These are phyloP conservation scores for Eulithis testata DNA, from an alignment of 2,888 invertebrate species.

Conservation along the genomic window DNA sequence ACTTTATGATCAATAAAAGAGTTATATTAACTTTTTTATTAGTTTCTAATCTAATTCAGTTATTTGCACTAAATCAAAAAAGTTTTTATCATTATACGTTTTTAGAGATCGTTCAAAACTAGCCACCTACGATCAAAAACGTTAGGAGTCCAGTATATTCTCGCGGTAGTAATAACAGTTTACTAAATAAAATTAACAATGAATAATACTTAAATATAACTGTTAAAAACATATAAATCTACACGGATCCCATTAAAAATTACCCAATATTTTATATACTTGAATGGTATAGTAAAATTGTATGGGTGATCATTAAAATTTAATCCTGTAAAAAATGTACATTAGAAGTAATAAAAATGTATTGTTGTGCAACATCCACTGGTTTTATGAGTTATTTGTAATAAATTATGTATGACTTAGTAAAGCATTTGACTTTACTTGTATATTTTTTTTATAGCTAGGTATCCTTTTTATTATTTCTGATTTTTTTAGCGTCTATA, in stretches of 20 bases:
- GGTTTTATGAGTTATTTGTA: constrained; percentile 75
- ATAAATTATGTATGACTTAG: constrained; percentile 57
- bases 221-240: constrained; percentile 59
- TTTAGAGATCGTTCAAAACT: neutral
- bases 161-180: constrained; percentile 32
- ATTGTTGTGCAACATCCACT: constrained; percentile 57
- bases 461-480: too few species aligned
- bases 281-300: constrained; percentile 47
- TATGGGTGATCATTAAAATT: constrained; percentile 70
- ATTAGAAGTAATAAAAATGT: constrained; percentile 49
- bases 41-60: constrained; percentile 22
- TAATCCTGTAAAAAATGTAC: constrained; percentile 74
- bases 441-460: neutral
- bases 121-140: constrained; percentile 23
- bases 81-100: neutral
- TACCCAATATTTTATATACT: constrained; percentile 64
- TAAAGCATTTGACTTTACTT: constrained; percentile 8
- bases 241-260: constrained; percentile 65
- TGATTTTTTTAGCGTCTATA: too few species aligned
- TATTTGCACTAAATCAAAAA: constrained; percentile 30
- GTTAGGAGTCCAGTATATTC: constrained; percentile 17
- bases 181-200: constrained; percentile 41
- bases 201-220: constrained; percentile 40
- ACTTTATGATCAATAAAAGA: constrained; percentile 9
- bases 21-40: constrained; percentile 3